A percentile compares a stretch with the other conserved stretches of the same genome.
phyloP scores from a whole-genome alignment of 2,113 vertebrate species.

The Macaca mulatta region DNA sequence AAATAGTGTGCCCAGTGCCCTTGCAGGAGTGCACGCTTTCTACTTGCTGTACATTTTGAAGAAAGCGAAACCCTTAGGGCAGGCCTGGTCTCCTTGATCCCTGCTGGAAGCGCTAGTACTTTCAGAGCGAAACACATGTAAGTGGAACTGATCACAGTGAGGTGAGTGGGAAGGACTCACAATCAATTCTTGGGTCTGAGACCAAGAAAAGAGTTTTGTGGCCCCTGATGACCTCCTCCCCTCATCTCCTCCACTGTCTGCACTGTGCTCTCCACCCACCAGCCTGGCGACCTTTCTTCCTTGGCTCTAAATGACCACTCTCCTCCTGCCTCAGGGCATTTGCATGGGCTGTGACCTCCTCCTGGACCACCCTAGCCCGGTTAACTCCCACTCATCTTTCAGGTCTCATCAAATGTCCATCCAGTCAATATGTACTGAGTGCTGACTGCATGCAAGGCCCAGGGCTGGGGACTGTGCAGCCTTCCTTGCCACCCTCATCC shows the following conservation, averaged over 20 bases:
- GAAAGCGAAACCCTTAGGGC: background rate
- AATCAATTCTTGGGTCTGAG: background rate
- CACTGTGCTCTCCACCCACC: background rate
- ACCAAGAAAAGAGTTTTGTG: background rate
- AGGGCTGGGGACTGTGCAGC: background rate
- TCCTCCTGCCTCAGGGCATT: background rate
- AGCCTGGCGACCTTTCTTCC: background rate
- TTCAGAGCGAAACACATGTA: background rate
- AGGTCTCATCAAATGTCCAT: background rate
- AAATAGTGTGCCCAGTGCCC: background rate
- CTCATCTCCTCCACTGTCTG: fast-evolving
- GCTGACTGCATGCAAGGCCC: background rate
- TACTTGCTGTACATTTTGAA: background rate
- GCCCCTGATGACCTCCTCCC: background rate
- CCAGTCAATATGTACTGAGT: background rate
- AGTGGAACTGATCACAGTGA: background rate
- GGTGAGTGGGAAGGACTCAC: background rate
- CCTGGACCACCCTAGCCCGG: background rate
- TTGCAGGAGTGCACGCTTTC: background rate
- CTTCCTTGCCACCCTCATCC: background rate
- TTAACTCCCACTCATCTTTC: background rate
- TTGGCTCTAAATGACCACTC: background rate
- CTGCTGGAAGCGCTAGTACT: background rate
- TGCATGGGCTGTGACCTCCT: background rate
- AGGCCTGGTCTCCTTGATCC: background rate